Percentiles rank a stretch among this genome's conserved stretches.
phyloP scores from a whole-genome alignment of 2,888 invertebrate genomes.

The Hoplodrina ambigua region DNA sequence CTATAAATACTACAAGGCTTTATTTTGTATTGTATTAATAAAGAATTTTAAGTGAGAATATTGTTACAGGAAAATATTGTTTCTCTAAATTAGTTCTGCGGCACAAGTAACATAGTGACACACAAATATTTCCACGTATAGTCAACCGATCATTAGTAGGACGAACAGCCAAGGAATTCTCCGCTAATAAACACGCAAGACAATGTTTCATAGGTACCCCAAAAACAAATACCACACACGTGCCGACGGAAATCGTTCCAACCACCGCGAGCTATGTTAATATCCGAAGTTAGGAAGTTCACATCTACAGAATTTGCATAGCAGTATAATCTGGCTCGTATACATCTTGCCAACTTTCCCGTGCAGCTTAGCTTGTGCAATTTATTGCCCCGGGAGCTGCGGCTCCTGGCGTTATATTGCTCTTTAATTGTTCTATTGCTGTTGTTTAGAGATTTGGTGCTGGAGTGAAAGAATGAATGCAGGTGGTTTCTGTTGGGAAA shows the following conservation, averaged over 20 bases:
- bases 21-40: too few species aligned
- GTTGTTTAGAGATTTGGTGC: conserved; percentile 59
- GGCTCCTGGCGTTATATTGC: conserved; percentile 44
- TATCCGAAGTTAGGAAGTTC: conserved; percentile 63
- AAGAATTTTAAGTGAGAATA: too few species aligned
- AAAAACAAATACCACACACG: conserved; percentile 52
- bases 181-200: conserved; percentile 32
- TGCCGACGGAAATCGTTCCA: conserved; percentile 45
- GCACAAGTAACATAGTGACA: too few species aligned
- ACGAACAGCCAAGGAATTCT: conserved; percentile 11
- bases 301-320: conserved; percentile 66
- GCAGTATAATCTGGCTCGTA: conserved; percentile 60
- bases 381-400: conserved; percentile 52
- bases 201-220: conserved; percentile 33
- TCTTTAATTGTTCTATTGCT: conserved; percentile 61
- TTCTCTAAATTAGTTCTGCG: too few species aligned
- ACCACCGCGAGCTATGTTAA: conserved; percentile 58
- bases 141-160: neutral
- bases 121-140: neutral
- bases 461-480: conserved; percentile 21
- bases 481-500: conserved; percentile 14
- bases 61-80: too few species aligned
- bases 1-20: too few species aligned
- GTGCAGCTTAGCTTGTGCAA: conserved; percentile 52
- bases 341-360: conserved; percentile 55